Conservation (phyloP, 1,140 invertebrate genomes). For the Cryptotermes secundus region DNA sequence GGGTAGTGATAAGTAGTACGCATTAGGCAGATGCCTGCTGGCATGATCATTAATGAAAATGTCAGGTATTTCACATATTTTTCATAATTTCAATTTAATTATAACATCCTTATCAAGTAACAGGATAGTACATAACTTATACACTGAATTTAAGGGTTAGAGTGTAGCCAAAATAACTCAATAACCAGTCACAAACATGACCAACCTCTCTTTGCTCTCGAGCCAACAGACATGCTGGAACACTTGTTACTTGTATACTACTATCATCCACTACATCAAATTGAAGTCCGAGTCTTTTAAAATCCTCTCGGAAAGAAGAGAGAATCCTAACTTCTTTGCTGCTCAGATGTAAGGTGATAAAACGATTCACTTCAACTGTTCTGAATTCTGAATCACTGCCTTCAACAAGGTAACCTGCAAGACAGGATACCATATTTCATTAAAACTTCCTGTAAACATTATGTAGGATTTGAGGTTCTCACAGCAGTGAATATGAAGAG, state of each 20-base stretch:
- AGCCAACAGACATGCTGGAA: conserved; percentile 42
- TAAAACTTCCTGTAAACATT: too few species aligned
- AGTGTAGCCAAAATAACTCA: neutral
- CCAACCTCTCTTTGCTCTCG: conserved; percentile 39
- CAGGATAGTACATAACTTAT: too few species aligned
- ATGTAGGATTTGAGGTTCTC: too few species aligned
- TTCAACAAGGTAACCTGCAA: conserved; percentile 38
- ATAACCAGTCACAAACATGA: neutral
- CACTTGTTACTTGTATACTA: conserved; percentile 36
- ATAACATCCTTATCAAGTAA: too few species aligned
- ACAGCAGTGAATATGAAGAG: too few species aligned
- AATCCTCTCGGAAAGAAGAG: conserved; percentile 44
- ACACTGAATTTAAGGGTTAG: too few species aligned
- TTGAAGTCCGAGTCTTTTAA: conserved; percentile 45
- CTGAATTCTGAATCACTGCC: conserved; percentile 31
- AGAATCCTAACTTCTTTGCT: conserved; percentile 47
- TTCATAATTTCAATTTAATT: too few species aligned
- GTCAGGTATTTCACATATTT: too few species aligned
- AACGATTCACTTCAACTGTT: conserved; percentile 40
- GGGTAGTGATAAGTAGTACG: too few species aligned
- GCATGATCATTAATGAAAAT: too few species aligned
- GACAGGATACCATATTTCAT: neutral
- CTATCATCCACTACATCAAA: conserved; percentile 35
- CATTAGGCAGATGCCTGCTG: too few species aligned
- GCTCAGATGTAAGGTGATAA: conserved; percentile 44